Evolutionary conservation across 2,113 vertebrate species (phyloP).

Genomic region (Oreochromis niloticus): DNA sequence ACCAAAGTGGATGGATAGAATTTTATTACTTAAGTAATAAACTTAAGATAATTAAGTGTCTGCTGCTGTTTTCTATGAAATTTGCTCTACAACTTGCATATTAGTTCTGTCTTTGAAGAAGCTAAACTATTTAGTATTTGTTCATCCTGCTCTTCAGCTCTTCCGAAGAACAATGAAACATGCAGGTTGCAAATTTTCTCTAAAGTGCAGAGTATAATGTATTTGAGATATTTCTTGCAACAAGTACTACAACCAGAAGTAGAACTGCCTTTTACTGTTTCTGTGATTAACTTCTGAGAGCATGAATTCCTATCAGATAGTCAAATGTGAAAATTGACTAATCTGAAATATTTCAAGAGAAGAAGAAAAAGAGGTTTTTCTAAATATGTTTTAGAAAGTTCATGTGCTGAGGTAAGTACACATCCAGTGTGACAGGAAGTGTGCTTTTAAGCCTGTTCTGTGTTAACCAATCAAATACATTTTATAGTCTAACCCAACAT

Average conservation of each 20-base stretch:
- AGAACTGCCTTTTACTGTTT: no score
- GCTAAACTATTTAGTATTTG: not conserved
- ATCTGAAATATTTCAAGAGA: no score
- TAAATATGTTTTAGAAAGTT: no score
- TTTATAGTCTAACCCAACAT: not conserved
- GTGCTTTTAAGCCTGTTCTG: not conserved
- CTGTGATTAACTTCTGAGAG: no score
- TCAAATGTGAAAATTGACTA: no score
- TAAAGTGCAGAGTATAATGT: not conserved
- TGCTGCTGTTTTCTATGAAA: no score
- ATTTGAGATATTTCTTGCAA: no score
- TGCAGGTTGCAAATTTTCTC: not conserved
- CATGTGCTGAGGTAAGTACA: no score
- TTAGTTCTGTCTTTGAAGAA: not conserved
- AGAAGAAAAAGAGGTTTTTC: no score
- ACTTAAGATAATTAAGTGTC: no score
- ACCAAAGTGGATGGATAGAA: not conserved
- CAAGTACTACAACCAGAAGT: no score
- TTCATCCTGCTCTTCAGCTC: not conserved
- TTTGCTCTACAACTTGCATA: accelerated
- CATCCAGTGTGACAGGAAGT: not conserved
- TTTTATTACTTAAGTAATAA: not conserved
- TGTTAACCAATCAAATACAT: not conserved
- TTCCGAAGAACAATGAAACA: not conserved
- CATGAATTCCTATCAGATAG: no score